These are phyloP conservation scores for Nymphalis c-album DNA, from an alignment of 2,888 invertebrate genomes.

Conservation along the genomic window DNA sequence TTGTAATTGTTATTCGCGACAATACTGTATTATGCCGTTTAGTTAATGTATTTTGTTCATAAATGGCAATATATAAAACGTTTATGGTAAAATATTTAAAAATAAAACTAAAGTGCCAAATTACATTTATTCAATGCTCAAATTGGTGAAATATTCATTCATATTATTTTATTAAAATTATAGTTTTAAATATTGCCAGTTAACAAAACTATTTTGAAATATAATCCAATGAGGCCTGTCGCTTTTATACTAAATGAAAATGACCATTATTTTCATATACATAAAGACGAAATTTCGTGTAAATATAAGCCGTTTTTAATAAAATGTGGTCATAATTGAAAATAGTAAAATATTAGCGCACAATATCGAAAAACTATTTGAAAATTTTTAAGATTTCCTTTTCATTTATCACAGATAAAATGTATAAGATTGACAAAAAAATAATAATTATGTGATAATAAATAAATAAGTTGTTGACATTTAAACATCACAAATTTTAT, in stretches of 20 bases:
- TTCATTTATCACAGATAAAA: neutral
- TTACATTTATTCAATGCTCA: slow-evolving; percentile 32
- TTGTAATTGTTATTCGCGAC: slow-evolving; percentile 40
- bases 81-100: neutral
- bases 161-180: slow-evolving; percentile 14
- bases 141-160: slow-evolving; percentile 21
- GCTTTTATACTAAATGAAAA: slow-evolving; percentile 36
- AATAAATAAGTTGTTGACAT: neutral
- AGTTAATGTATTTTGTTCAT: slow-evolving; percentile 10
- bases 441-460: neutral
- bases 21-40: slow-evolving; percentile 22
- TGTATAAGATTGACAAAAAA: neutral
- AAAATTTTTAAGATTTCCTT: no score
- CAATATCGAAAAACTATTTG: slow-evolving; percentile 27
- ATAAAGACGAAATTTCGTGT: slow-evolving; percentile 26
- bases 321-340: slow-evolving; percentile 41
- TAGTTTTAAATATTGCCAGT: slow-evolving; percentile 30
- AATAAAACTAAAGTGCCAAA: slow-evolving; percentile 35
- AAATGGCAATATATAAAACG: slow-evolving; percentile 19
- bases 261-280: slow-evolving; percentile 20
- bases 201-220: slow-evolving; percentile 16
- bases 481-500: neutral
- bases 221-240: slow-evolving; percentile 28
- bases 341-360: slow-evolving; percentile 47
- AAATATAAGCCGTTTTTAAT: slow-evolving; percentile 38